phyloP scores from a whole-genome alignment of 2,888 invertebrate genomes.

The Dynastes maya region DNA sequence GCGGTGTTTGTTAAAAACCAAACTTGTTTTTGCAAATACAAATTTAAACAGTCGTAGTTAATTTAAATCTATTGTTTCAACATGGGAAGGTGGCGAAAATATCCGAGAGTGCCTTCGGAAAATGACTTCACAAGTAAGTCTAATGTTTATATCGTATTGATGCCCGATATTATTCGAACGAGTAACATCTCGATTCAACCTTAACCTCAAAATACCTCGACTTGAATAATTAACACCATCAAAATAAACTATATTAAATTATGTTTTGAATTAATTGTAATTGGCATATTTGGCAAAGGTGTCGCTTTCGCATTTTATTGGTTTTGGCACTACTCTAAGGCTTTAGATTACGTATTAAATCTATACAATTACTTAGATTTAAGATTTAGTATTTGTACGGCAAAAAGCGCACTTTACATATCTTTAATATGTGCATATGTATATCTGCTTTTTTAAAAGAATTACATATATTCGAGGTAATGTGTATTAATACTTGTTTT shows the following conservation, averaged over 20 bases:
- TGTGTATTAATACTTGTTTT: too few species aligned
- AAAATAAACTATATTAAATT: background rate
- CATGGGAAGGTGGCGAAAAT: constrained; percentile 61
- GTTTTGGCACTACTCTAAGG: background rate
- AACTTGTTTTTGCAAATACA: background rate
- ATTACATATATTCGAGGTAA: too few species aligned
- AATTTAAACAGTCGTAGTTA: background rate
- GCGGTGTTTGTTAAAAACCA: background rate
- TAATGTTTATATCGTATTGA: background rate
- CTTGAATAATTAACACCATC: background rate
- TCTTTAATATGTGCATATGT: too few species aligned
- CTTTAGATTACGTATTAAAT: background rate
- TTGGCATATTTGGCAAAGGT: background rate
- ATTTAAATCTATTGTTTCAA: background rate
- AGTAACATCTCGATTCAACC: constrained; percentile 8
- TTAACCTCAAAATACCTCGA: constrained; percentile 11
- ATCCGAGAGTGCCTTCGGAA: constrained; percentile 62
- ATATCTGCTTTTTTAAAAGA: too few species aligned
- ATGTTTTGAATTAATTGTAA: background rate
- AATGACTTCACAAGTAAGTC: constrained; percentile 62
- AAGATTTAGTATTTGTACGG: background rate
- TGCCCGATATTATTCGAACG: background rate
- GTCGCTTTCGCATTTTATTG: background rate
- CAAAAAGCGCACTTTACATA: too few species aligned
- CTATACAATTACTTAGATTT: background rate